These are phyloP conservation scores for Arenicola marina DNA, from an alignment of 2,888 invertebrate species.

Conservation along the genomic window DNA sequence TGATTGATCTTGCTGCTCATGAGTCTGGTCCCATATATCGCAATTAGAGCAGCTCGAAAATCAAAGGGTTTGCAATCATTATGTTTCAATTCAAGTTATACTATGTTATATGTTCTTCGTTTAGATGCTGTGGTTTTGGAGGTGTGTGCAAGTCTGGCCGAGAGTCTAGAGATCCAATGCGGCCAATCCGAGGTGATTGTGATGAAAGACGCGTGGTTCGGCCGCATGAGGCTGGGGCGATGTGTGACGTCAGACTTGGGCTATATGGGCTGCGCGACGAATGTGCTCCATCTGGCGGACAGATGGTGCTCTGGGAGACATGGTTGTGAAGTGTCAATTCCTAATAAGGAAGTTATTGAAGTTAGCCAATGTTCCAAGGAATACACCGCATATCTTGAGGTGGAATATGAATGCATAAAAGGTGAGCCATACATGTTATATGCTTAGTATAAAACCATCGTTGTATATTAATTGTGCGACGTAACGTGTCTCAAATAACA, in stretches of 20 bases:
- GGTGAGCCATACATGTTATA: not conserved
- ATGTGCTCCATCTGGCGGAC: slow-evolving; percentile 1
- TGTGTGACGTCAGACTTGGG: not conserved
- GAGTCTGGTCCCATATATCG: too few relatives aligned
- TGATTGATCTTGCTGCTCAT: too few relatives aligned
- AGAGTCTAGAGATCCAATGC: too few relatives aligned
- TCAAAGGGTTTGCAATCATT: too few relatives aligned
- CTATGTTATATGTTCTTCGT: too few relatives aligned
- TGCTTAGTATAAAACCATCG: too few relatives aligned
- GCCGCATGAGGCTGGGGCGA: not conserved
- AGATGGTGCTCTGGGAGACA: slow-evolving; percentile 1
- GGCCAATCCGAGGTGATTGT: not conserved
- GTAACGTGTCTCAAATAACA: too few relatives aligned
- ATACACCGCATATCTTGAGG: not conserved
- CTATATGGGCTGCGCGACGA: not conserved
- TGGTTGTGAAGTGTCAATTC: not conserved
- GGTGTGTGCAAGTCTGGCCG: too few relatives aligned
- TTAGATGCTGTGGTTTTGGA: too few relatives aligned
- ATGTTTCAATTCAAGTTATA: too few relatives aligned
- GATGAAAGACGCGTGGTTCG: not conserved
- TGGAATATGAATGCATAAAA: not conserved
- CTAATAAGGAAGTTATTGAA: not conserved
- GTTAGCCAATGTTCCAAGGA: not conserved
- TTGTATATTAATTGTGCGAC: too few relatives aligned
- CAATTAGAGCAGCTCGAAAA: too few relatives aligned